These are phyloP conservation scores for Clinocottus analis DNA, from an alignment of 2,113 vertebrate species.

Conservation along the genomic window DNA sequence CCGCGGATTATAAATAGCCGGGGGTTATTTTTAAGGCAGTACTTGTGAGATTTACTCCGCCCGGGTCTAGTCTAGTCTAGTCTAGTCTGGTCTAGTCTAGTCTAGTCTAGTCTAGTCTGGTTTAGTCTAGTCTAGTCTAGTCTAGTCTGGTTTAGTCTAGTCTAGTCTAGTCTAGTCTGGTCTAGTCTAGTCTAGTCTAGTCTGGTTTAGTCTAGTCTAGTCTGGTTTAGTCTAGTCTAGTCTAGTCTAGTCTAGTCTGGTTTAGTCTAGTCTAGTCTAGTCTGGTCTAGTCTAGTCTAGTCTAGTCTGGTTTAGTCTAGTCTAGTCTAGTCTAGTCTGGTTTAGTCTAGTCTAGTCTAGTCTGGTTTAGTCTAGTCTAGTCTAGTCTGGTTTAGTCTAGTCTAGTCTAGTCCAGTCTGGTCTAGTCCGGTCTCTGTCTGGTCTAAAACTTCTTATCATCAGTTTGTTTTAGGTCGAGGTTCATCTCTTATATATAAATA, in stretches of 20 bases:
- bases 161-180: slow-evolving; percentile 33
- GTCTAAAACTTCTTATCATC: neutral
- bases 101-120: slow-evolving; percentile 12
- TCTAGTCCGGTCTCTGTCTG: too few relatives aligned
- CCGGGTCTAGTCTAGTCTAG: slow-evolving; percentile 38
- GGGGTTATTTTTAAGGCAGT: slow-evolving; percentile 68
- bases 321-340: slow-evolving; percentile 11
- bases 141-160: slow-evolving; percentile 27
- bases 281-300: slow-evolving; percentile 37
- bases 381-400: neutral
- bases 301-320: neutral
- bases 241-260: neutral
- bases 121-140: slow-evolving; percentile 25
- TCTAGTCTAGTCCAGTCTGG: slow-evolving; percentile 10
- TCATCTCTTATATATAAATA: too few relatives aligned
- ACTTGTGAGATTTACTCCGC: slow-evolving; percentile 68
- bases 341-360: too few relatives aligned
- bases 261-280: neutral
- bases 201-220: too few relatives aligned
- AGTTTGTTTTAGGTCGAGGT: too few relatives aligned
- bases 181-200: neutral
- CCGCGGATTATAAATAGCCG: slow-evolving; percentile 71
- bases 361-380: slow-evolving; percentile 38
- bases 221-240: slow-evolving; percentile 38
- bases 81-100: neutral